Conservation (phyloP, 2,797 vertebrate species). For the Parambassis ranga region DNA sequence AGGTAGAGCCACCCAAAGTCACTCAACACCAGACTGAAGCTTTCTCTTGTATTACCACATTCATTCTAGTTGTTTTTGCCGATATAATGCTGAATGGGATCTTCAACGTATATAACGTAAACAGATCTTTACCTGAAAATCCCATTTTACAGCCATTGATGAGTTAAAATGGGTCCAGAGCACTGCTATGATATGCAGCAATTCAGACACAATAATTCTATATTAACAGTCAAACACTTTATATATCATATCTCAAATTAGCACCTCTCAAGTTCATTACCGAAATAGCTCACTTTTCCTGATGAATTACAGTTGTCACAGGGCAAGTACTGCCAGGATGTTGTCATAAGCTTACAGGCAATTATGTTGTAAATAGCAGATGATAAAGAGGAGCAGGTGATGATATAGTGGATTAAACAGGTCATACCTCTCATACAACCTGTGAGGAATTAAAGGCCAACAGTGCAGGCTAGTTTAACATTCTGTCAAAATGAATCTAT, state of each 20-base stretch:
- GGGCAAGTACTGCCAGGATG: neutral
- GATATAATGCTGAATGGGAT: no score
- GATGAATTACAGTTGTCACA: neutral
- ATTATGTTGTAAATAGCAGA: constrained; percentile 68
- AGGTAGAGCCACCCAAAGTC: constrained; percentile 36
- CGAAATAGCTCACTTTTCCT: neutral
- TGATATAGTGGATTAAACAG: neutral
- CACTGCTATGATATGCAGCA: no score
- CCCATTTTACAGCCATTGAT: neutral
- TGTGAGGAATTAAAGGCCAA: neutral
- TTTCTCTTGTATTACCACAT: neutral
- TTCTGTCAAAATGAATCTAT: neutral
- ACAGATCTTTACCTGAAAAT: neutral
- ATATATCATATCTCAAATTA: no score
- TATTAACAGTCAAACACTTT: no score
- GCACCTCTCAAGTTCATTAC: neutral
- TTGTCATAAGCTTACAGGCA: constrained; percentile 5
- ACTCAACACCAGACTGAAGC: neutral
- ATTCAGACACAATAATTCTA: no score
- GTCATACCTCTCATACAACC: neutral
- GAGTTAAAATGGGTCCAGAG: no score
- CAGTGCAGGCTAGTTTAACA: neutral
- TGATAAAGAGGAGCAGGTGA: constrained; percentile 11
- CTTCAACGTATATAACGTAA: no score
- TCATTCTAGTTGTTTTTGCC: neutral